Base-by-base conservation (phyloP, 2,797 vertebrate species). In the Selene dorsalis region DNA sequence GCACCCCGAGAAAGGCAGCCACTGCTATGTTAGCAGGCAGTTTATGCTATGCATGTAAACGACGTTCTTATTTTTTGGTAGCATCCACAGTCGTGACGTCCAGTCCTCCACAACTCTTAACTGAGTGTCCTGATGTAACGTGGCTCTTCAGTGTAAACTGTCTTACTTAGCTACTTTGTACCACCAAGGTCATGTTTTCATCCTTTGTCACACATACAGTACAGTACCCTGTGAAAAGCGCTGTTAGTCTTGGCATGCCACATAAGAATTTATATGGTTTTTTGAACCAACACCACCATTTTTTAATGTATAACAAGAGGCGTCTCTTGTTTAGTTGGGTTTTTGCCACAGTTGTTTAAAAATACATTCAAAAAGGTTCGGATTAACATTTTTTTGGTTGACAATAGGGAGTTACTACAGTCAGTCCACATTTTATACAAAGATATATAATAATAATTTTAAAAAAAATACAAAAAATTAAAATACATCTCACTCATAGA, bases 1-100 rank as follows among this genome's bases (percentile, higher is more conserved):
- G 39, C 20, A 13, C 63, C 43, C 50, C 9, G 1, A 69, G 26
- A 67, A 71, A 75, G 48, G 67, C 22, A 59, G 63, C 45, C 55
- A 28, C 39, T 10, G 35, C 48, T 38, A 43, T 47, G 56, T 43
- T 67, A 60, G 41, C 13, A 17, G 4, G 48, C 22, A n/a, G n/a
- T 30, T 58, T 26, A 56, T 41, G 61, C 53, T 38, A 45, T 63
- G 41, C 56, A 32, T 16, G 57, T 53, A 39, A 55, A 35, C 20
- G 8, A 55, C n/a, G 38, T 13, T 16, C 18, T 45, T 39, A 39
- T 26, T 69, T 73, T 77, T 77, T 41, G 20, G 14, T 18, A 30
- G 52, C 9, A 43, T n/a, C 20, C 6, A 38, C 11, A n/a, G 20
- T 58, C 28, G 18, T 68, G 24, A 63, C 50, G 22, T 72, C 7